Percentiles rank a stretch among this genome's conserved stretches.
Conservation (phyloP, 2,113 vertebrate genomes). For the Callorhinus ursinus region DNA sequence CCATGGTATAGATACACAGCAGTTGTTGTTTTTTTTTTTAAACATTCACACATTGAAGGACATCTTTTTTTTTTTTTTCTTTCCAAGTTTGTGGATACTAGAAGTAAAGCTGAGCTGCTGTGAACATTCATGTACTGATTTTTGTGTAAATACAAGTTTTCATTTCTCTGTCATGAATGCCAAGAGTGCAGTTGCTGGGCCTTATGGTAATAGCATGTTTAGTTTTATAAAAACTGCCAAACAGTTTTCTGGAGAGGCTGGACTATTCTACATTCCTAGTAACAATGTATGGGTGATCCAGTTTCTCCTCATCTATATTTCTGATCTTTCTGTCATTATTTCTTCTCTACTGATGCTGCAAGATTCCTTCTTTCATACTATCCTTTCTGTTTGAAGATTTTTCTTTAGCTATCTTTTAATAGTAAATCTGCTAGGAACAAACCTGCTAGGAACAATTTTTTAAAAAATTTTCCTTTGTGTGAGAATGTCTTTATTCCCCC, state of each 20-base stretch:
- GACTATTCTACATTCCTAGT: background rate
- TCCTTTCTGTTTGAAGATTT: background rate
- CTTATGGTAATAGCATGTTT: conserved; percentile 40
- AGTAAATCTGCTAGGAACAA: background rate
- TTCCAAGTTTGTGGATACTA: background rate
- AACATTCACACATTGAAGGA: background rate
- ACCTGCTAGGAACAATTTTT: conserved; percentile 1
- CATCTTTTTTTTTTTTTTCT: background rate
- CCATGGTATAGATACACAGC: background rate
- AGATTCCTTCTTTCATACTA: conserved; percentile 9
- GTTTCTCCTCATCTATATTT: background rate
- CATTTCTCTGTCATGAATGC: conserved; percentile 17
- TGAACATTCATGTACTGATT: background rate
- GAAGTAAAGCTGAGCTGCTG: background rate
- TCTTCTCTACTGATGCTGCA: background rate
- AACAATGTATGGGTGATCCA: background rate
- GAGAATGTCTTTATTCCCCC: conserved; percentile 11
- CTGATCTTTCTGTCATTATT: background rate
- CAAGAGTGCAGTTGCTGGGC: background rate
- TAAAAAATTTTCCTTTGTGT: background rate
- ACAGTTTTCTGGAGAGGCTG: background rate
- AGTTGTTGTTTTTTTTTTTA: background rate
- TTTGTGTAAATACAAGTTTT: conserved; percentile 33
- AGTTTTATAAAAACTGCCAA: conserved; percentile 47
- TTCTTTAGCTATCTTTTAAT: conserved; percentile 4